Conservation (phyloP, 2,113 vertebrate species). For the Cryptomyrus ogoouensis region DNA sequence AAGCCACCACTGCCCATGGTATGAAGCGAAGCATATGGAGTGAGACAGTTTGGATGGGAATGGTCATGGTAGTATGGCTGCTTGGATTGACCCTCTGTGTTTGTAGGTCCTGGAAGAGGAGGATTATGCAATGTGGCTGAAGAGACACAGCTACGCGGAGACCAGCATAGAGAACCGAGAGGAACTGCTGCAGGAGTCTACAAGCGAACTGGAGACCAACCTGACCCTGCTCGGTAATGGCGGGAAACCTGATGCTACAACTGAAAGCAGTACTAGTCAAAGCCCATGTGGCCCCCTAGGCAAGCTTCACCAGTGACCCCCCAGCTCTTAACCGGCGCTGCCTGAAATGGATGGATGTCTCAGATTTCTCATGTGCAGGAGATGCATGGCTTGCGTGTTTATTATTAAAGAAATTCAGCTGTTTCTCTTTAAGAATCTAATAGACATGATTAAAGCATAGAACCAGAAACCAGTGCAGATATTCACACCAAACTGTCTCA, state of each 20-base stretch:
- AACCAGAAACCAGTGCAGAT: background rate
- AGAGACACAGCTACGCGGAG: slow-evolving; percentile 74
- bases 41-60: background rate
- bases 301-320: background rate
- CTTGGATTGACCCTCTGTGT: background rate
- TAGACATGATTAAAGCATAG: background rate
- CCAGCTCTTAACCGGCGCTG: background rate
- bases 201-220: slow-evolving; percentile 71
- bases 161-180: slow-evolving; percentile 86
- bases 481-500: background rate
- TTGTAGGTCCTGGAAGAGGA: slow-evolving; percentile 71
- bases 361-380: background rate
- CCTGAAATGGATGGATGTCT: background rate
- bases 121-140: slow-evolving; percentile 80
- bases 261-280: background rate
- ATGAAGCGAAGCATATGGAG: background rate
- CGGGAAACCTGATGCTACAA: background rate
- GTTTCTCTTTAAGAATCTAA: background rate
- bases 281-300: background rate
- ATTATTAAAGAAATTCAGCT: background rate
- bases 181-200: slow-evolving; percentile 75
- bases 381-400: background rate
- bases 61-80: background rate
- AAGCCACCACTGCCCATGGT: too few species aligned
- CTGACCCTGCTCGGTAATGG: slow-evolving; percentile 79